A percentile compares a stretch with the other conserved stretches of the same genome.
Conservation (phyloP, 2,797 vertebrate genomes). For the Hafferia zeledoni region DNA sequence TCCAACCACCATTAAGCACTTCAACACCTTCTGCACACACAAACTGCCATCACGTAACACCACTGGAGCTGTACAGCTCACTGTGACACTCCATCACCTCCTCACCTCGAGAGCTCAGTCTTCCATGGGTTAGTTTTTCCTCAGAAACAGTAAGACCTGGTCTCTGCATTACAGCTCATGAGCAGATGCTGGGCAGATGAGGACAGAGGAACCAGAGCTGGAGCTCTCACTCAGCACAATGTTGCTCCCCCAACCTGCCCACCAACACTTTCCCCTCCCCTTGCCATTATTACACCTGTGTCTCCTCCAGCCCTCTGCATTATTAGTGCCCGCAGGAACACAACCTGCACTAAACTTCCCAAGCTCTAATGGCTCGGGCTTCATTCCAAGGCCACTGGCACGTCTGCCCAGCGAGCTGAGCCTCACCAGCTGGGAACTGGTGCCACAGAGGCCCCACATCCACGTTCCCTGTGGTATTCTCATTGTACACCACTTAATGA, state of each 20-base stretch:
- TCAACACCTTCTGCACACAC: not conserved
- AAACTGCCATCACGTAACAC: not conserved
- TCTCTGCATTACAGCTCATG: not conserved
- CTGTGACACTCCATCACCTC: not conserved
- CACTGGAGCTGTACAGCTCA: not conserved
- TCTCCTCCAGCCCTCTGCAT: not conserved
- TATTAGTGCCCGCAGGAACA: not conserved
- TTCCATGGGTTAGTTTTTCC: fast-evolving
- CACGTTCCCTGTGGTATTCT: not conserved
- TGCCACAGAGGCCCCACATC: not conserved
- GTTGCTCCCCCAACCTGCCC: not conserved
- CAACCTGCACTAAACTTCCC: not conserved
- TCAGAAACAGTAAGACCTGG: not conserved
- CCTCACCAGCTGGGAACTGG: not conserved
- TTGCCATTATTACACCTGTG: not conserved
- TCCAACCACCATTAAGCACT: not conserved
- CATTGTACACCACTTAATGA: not conserved
- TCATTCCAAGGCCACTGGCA: not conserved
- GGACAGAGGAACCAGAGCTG: fast-evolving
- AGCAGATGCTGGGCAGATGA: not conserved
- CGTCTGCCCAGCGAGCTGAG: not conserved
- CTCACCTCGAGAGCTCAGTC: fast-evolving
- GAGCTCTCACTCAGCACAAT: not conserved
- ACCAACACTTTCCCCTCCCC: not conserved
- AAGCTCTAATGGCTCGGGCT: not conserved